phyloP scores from a whole-genome alignment of 2,888 invertebrate genomes.

The Lasioglossum pauxillum region DNA sequence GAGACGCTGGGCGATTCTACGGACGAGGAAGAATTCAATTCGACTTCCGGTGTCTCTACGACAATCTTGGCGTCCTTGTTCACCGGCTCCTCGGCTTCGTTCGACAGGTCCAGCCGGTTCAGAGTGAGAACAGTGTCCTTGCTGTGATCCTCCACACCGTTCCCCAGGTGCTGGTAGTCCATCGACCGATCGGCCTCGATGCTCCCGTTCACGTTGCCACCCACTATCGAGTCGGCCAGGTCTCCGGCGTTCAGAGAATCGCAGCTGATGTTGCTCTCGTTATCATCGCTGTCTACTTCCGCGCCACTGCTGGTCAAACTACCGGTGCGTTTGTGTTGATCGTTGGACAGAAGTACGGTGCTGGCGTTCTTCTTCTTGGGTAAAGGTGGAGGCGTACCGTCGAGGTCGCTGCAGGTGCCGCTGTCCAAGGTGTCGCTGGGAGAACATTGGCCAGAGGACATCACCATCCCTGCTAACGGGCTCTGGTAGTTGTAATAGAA shows the following conservation, averaged over 20 bases:
- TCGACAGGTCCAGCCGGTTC: slow-evolving; percentile 30
- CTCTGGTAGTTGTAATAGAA: slow-evolving; percentile 88
- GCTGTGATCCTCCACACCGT: slow-evolving; percentile 11
- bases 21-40: slow-evolving; percentile 44
- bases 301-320: slow-evolving; percentile 88
- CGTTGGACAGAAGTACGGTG: slow-evolving; percentile 81
- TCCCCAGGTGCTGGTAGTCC: slow-evolving; percentile 29
- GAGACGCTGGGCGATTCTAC: slow-evolving; percentile 51
- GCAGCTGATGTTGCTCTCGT: slow-evolving; percentile 91
- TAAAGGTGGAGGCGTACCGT: slow-evolving; percentile 89
- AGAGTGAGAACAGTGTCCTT: slow-evolving; percentile 29
- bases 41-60: slow-evolving; percentile 33
- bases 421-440: slow-evolving; percentile 94
- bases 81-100: slow-evolving; percentile 30
- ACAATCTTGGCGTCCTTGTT: slow-evolving; percentile 4
- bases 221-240: slow-evolving; percentile 54
- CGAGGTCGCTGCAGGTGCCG: slow-evolving; percentile 93
- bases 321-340: slow-evolving; percentile 86
- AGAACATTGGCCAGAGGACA: slow-evolving; percentile 93
- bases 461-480: slow-evolving; percentile 86
- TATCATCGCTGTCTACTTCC: slow-evolving; percentile 90
- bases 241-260: slow-evolving; percentile 91
- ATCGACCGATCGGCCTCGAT: slow-evolving; percentile 24
- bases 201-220: slow-evolving; percentile 36
- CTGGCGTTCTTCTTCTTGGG: slow-evolving; percentile 88